Conservation (phyloP, 2,888 invertebrate species). For the Diarsia dahlii region DNA sequence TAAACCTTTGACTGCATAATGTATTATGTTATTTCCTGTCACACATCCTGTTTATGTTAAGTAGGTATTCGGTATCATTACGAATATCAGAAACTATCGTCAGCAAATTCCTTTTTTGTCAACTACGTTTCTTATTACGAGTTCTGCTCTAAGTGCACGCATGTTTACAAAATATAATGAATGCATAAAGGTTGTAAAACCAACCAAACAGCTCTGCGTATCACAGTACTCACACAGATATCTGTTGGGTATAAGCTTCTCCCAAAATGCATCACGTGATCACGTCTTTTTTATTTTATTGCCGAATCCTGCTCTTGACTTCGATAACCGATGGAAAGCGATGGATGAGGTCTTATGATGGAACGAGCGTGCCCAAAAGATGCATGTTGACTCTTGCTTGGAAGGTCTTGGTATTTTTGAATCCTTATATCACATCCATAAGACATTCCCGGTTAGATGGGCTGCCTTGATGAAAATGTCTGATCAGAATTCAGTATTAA, state of each 20-base stretch:
- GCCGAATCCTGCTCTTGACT: too few relatives aligned
- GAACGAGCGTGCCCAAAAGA: too few relatives aligned
- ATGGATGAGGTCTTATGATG: too few relatives aligned
- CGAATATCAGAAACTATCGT: background rate
- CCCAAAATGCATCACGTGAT: background rate
- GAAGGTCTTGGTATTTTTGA: too few relatives aligned
- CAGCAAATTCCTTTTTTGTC: constrained; percentile 3
- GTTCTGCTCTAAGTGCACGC: background rate
- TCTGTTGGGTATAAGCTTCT: background rate
- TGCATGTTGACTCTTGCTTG: too few relatives aligned
- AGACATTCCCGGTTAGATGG: too few relatives aligned
- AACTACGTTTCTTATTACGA: background rate
- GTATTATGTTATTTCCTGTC: background rate
- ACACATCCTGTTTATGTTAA: background rate
- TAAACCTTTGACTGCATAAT: background rate
- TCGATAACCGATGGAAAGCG: too few relatives aligned
- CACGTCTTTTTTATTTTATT: too few relatives aligned
- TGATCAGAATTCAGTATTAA: background rate
- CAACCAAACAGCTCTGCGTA: background rate
- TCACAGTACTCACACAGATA: background rate
- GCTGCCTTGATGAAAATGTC: background rate
- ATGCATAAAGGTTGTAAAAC: background rate
- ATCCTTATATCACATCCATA: background rate
- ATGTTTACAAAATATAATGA: background rate
- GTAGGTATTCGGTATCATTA: background rate